Base-by-base conservation (phyloP, 1,140 invertebrate genomes). In the Brachystomella parvula region DNA sequence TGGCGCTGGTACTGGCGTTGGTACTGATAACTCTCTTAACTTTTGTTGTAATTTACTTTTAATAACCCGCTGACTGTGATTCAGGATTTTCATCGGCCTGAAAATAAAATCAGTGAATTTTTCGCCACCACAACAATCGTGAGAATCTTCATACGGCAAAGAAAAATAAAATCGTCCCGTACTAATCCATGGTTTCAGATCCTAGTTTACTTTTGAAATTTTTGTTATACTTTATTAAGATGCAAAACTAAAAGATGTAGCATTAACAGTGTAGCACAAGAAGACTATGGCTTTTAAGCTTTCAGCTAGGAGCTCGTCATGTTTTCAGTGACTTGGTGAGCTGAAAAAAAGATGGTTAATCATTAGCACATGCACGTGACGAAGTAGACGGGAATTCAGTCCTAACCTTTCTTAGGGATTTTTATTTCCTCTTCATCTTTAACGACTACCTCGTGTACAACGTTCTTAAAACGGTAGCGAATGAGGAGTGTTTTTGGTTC, bases 401-500 rank as follows among this genome's bases (percentile, higher is more conserved):
- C 19, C 39, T 15, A 78, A 85, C 84, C 80, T 77, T 82, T 78
- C 75, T 82, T 79, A 70, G 91, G 92, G 83, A 94, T 85, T 79
- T 86, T 84, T 29, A 94, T 76, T 44, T 83, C 77, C 75, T 94
- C 87, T 61, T 80, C 84, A 77, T 97, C 94, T 68, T 83, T 79
- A 30, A 96, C 79, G n/a, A 87, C 86, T 72, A 89, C 85, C 75
- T 88, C 83, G 77, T 96, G 88, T 3, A 84, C 79, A 74, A 87
- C 83, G 76, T 85, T 85, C 72, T 87, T 85, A 78, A 89, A 96
- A 73, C 85, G 83, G 77, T 98, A 99, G 73, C 89, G 84, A 65
- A 99, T 83, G 39, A 86, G 84, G 29, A 99, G 79, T 67, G 84
- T 84, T 78, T 99, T 99, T 3, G 92, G 87, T 71, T 97, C 93